Conservation (phyloP, 1,140 invertebrate species). For the Pseudomyrmex cubaensis region DNA sequence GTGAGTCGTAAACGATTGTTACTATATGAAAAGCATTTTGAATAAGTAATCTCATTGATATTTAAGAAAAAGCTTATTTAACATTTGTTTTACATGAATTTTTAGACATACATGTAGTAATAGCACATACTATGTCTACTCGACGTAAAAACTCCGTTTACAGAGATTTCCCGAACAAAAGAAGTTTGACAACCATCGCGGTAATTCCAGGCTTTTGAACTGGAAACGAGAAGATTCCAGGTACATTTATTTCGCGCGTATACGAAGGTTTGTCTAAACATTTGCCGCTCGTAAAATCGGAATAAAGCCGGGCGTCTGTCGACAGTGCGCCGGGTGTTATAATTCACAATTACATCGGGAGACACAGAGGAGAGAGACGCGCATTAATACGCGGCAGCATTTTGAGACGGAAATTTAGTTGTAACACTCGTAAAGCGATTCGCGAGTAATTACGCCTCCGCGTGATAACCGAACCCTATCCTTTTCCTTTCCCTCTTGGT, state of each 20-base stretch:
- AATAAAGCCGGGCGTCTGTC: background rate
- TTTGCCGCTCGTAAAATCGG: constrained; percentile 17
- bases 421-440: constrained; percentile 44
- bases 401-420: constrained; percentile 33
- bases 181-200: background rate
- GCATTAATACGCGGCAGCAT: constrained; percentile 22
- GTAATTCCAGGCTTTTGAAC: background rate
- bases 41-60: too few relatives aligned
- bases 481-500: background rate
- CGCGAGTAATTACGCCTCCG: constrained; percentile 25
- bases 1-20: background rate
- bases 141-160: background rate
- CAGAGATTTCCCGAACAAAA: background rate
- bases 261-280: constrained; percentile 5
- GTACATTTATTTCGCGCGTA: constrained; percentile 19
- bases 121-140: background rate
- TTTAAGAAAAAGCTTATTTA: too few relatives aligned
- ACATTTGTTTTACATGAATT: background rate
- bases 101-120: background rate
- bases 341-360: constrained; percentile 18
- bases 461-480: constrained; percentile 26
- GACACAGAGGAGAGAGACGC: background rate
- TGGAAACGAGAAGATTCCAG: background rate
- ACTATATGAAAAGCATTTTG: too few relatives aligned
- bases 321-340: background rate